Evolutionary conservation across 2,113 vertebrate genomes (phyloP), one percentile per base, ranked within the genome.

Genomic region (Rhinoptilus africanus): DNA sequence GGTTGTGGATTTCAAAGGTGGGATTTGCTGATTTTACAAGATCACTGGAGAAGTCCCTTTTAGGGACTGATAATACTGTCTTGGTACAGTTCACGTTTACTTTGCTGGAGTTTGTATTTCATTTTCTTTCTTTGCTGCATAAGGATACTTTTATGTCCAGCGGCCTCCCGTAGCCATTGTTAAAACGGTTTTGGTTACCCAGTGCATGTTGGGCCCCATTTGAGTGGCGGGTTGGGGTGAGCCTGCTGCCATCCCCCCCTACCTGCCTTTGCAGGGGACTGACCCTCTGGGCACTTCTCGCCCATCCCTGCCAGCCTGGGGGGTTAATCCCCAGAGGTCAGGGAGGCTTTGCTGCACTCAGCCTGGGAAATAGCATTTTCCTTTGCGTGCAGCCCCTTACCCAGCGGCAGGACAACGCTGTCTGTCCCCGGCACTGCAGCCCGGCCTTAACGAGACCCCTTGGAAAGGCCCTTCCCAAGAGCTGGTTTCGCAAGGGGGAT

Each of bases 161-260:
- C 1, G 14, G 24, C 28, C n/a, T 53, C 14, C 53, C 28, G 22
- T 27, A 6, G 30, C 72, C 39, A 3, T 11, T 23, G 15, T 45
- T 72, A 10, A 14, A 37, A 17, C 0, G 4, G 2, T 51, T 63
- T 37, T 28, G 67, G 43, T n/a, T 39, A 60, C 35, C 22, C 21
- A 13, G 5, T 2, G 35, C 5, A 1, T 32, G 28, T 15, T 37
- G 37, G 28, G 69, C 47, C 34, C 4, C 3, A 1, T 20, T 45
- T 37, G 59, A 37, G 35, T 2, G 5, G 7, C 12, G 1, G 14
- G 11, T 22, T 4, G 1, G 5, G 48, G 64, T 2, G 41, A 71
- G 15, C 48, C 54, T 14, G 45, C 35, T 14, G 39, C 27, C 34
- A 19, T 62, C 3, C 34, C 74, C 47, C 34, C 39, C 8, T 19